Conservation (phyloP, 2,113 vertebrate species). For the Philantomba maxwellii region DNA sequence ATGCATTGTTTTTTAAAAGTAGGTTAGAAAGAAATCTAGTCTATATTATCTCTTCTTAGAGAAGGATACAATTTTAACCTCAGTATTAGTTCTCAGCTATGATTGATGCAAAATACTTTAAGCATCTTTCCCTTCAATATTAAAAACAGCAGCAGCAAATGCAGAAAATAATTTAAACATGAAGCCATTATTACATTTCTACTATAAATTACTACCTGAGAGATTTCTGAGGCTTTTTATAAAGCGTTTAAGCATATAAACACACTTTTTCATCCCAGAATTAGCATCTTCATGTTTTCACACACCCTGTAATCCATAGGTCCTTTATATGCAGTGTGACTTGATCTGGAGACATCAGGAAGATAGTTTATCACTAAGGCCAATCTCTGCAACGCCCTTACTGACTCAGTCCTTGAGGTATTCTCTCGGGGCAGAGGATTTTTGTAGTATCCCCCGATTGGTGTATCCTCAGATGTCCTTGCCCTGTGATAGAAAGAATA, state of each 20-base stretch:
- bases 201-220: background rate
- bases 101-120: background rate
- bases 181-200: background rate
- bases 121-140: background rate
- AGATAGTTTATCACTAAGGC: background rate
- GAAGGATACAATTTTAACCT: background rate
- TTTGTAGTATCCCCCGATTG: background rate
- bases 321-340: background rate
- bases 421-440: background rate
- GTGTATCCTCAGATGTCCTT: background rate
- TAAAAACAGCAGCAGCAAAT: background rate
- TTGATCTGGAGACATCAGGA: background rate
- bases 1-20: background rate
- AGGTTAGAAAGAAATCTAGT: background rate
- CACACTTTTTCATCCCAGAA: background rate
- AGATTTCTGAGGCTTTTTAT: background rate
- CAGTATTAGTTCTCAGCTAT: background rate
- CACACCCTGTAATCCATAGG: background rate
- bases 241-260: background rate
- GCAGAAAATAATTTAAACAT: background rate
- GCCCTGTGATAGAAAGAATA: background rate
- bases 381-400: background rate
- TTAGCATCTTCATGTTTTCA: background rate
- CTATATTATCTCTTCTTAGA: background rate
- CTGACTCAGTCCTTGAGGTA: background rate